Base-by-base conservation (phyloP, 2,888 invertebrate genomes). In the Andrena marginata region DNA sequence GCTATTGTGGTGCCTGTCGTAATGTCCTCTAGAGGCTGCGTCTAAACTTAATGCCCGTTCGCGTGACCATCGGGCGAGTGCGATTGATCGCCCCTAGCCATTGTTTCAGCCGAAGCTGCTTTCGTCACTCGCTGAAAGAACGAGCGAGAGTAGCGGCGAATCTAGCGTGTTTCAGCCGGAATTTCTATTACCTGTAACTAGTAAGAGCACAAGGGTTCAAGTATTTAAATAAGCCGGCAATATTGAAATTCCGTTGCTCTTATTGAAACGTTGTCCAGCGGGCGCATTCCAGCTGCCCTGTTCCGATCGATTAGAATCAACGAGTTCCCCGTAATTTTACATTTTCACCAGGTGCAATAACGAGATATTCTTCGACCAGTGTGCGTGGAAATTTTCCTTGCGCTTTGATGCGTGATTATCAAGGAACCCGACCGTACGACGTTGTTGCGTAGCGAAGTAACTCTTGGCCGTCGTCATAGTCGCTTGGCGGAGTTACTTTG, bases 181-280 rank as follows among this genome's bases (percentile, higher is more conserved):
- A 89, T 88, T 87, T 74, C 80, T 70, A 75, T 80, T 82, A 84
- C 62, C 68, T 62, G 72, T 72, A 70, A 64, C 59, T 70, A 68
- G 64, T 33, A 70, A 65, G 49, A 56, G 56, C 80, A 77, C 71
- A 71, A 13, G 67, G 42, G 31, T 78, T 51, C 35, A 84, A 87
- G 82, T 87, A 88, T 88, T 87, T 82, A 88, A 89, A 87, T 87
- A 88, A 88, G 82, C 83, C 80, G 65, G 54, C 71, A 60, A 87
- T 88, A 88, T 88, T 87, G 87, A 89, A 88, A 88, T 88, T 88
- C 89, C 87, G 54, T 48, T 56, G 71, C 67, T 76, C 70, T 78
- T 81, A 65, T 85, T 85, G 76, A 73, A 54, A 78, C 76, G 72
- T 85, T 56, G 67, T 80, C 70, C 16, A 29, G n/a, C 20, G 60